Percentiles rank a stretch among this genome's conserved stretches.
Evolutionary conservation across 2,797 vertebrate species (phyloP).

Genomic region (Pelodytes ibericus): DNA sequence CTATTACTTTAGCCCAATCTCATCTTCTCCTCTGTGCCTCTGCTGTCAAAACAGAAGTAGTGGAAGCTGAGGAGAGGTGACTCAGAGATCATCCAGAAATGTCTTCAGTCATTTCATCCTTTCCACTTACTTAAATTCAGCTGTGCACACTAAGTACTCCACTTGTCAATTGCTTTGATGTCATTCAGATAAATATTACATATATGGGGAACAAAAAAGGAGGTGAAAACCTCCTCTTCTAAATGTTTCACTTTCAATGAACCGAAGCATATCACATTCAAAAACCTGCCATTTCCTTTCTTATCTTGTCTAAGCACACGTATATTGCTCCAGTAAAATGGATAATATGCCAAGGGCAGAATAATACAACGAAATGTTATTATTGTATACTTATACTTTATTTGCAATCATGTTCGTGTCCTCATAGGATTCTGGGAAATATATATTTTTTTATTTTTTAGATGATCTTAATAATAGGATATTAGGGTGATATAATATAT

Average conservation of each 20-base stretch:
- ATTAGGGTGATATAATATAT: too few species aligned
- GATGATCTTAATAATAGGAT: too few species aligned
- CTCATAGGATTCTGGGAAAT: too few species aligned
- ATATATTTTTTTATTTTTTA: too few species aligned
- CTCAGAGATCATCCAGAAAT: conserved; percentile 29
- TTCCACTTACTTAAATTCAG: conserved; percentile 36
- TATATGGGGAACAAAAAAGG: conserved; percentile 9
- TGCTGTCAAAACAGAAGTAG: conserved; percentile 54
- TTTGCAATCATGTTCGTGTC: too few species aligned
- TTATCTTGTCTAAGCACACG: neutral
- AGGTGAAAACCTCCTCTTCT: neutral
- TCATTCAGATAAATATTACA: conserved; percentile 34
- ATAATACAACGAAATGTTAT: neutral
- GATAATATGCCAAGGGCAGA: neutral
- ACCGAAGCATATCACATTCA: neutral
- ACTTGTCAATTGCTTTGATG: conserved; percentile 28
- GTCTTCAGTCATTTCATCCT: conserved; percentile 26
- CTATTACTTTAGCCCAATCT: conserved; percentile 53
- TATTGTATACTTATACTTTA: too few species aligned
- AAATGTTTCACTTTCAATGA: conserved; percentile 15
- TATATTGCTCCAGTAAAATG: neutral
- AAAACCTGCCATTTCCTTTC: neutral
- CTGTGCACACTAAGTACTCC: conserved; percentile 13
- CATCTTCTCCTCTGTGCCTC: conserved; percentile 33
- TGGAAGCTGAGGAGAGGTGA: conserved; percentile 32